Evolutionary conservation across 2,888 invertebrate genomes (phyloP).

Genomic region (Drosophila gaucha): DNA sequence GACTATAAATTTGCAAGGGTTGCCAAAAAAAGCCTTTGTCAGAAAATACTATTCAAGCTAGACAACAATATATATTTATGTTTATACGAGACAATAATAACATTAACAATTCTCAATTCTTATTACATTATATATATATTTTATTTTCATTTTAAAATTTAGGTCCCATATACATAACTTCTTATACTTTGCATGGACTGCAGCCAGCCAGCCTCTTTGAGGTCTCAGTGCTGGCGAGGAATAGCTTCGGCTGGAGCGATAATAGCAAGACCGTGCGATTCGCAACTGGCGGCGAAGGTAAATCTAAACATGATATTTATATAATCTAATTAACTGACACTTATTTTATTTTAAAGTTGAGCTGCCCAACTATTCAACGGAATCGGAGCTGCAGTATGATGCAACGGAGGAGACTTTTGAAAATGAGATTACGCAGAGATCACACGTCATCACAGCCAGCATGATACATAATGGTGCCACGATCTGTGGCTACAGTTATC

Average conservation of each 20-base stretch:
- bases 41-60: too few relatives aligned
- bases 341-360: conserved; percentile 69
- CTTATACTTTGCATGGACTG: conserved; percentile 90
- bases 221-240: conserved; percentile 91
- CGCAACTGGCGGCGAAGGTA: conserved; percentile 91
- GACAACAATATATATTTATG: too few relatives aligned
- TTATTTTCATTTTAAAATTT: conserved; percentile 43
- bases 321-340: background rate
- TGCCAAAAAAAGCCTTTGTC: too few relatives aligned
- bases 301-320: background rate
- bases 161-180: conserved; percentile 91
- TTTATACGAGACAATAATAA: too few relatives aligned
- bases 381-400: conserved; percentile 79
- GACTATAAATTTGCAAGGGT: too few relatives aligned
- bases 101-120: too few relatives aligned
- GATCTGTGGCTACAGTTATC: conserved; percentile 1
- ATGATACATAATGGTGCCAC: conserved; percentile 51
- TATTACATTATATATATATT: too few relatives aligned
- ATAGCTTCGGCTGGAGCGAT: conserved; percentile 94
- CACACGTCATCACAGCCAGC: conserved; percentile 62
- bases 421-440: conserved; percentile 76
- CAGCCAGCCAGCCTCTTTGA: conserved; percentile 91
- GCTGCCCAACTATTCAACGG: conserved; percentile 84
- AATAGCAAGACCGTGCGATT: conserved; percentile 91
- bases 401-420: conserved; percentile 67